Base-by-base conservation (phyloP, 2,797 vertebrate genomes). In the Halcyon leucocephala region DNA sequence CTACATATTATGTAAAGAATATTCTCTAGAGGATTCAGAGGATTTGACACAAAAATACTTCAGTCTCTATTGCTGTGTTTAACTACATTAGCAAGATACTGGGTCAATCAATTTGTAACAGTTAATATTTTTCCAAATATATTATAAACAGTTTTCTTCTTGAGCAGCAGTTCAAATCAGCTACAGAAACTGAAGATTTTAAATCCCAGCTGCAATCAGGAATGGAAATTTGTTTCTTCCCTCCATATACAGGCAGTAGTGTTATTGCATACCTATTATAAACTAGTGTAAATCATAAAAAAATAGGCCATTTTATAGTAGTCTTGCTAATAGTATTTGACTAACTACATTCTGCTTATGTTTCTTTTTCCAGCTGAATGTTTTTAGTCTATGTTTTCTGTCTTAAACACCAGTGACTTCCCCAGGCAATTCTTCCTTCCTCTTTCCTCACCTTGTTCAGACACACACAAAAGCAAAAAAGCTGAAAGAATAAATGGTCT, bases 401-500 rank as follows among this genome's bases (percentile, higher is more conserved):
- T 16, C 76, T 95, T 87, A 91, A 94, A 95, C 46, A 86, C 76
- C 20, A 49, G 41, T 69, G 58, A 84, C 89, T 93, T 88, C 76
- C 83, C 65, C 21, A 74, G 82, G 66, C 0, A 0, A 93, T 93
- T 95, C 64, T 71, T 91, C 39, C 46, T 74, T 95, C 69, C 31
- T 92, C 58, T 88, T 82, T 93, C 79, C 13, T 89, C 83, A 82
- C 69, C 93, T 93, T 0, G 7, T 84, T 89, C 86, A 95, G 72
- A 93, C 39, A 78, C 17, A 95, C 78, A 92, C 82, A 95, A 92
- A 89, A 52, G 89, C 61, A 94, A 94, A 90, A 90, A 91, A 79
- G 90, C 87, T 58, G 73, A 96, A 80, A 89, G 89, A 96, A 93
- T 95, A 95, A 96, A 96, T 95, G 90, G 74, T 89, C 82, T 93